A percentile compares a stretch with the other conserved stretches of the same genome.
Evolutionary conservation across 2,797 vertebrate genomes (phyloP).

Genomic region (Anguilla pacifica): DNA sequence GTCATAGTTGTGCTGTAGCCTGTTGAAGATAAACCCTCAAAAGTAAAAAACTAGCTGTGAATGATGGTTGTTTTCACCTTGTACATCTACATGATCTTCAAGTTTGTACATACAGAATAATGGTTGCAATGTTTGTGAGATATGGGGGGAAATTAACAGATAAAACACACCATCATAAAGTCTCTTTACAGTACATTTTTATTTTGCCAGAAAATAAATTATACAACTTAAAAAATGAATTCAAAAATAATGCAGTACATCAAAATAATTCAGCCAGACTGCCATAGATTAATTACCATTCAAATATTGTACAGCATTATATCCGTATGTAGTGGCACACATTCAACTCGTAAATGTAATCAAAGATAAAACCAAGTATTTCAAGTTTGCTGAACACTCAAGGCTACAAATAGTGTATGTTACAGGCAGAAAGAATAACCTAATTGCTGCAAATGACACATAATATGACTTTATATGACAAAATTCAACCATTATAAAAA

Average conservation of each 20-base stretch:
- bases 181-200: conserved; percentile 81
- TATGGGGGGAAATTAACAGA: conserved; percentile 3
- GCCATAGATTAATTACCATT: conserved; percentile 77
- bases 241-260: conserved; percentile 82
- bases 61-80: neutral
- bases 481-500: conserved; percentile 40
- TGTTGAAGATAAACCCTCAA: neutral
- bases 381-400: conserved; percentile 74
- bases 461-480: conserved; percentile 8
- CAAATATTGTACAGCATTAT: conserved; percentile 72
- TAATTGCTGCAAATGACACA: conserved; percentile 17
- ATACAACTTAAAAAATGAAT: conserved; percentile 87
- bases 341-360: conserved; percentile 76
- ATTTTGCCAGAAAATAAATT: conserved; percentile 94
- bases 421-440: conserved; percentile 61
- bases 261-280: conserved; percentile 76
- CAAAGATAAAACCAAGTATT: conserved; percentile 74
- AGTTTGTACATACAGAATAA: neutral
- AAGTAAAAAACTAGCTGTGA: neutral
- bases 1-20: neutral
- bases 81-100: neutral
- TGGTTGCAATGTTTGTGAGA: neutral
- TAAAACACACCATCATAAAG: neutral
- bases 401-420: conserved; percentile 71
- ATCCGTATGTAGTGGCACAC: conserved; percentile 77